phyloP scores from a whole-genome alignment of 2,113 vertebrate genomes.

The Ophthalmotilapia sp. region DNA sequence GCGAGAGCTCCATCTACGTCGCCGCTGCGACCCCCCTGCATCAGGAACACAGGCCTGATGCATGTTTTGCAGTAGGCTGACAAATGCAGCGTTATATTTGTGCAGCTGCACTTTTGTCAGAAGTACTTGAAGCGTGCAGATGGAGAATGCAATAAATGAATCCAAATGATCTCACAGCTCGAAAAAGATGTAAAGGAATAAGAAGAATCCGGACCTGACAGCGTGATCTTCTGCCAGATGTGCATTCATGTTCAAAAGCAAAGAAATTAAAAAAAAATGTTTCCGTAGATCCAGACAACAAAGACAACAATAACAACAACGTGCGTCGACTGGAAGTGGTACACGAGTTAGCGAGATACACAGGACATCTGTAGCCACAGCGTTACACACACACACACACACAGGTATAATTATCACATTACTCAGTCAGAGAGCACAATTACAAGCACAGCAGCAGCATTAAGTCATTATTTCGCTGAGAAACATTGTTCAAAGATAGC shows the following conservation, averaged over 20 bases:
- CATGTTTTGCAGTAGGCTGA: not conserved
- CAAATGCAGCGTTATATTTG: not conserved
- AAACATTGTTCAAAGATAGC: not conserved
- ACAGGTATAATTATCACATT: constrained; percentile 20
- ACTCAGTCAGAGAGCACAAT: not conserved
- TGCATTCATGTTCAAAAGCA: not conserved
- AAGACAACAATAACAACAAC: accelerated
- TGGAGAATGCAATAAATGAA: not conserved
- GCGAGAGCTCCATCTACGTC: too few species aligned
- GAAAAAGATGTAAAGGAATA: not conserved
- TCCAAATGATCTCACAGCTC: not conserved
- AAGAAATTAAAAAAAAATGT: not conserved
- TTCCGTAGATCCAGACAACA: not conserved
- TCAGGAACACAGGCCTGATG: not conserved
- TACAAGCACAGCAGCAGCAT: constrained; percentile 27
- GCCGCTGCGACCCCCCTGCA: not conserved
- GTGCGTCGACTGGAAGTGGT: not conserved
- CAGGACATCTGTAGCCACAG: not conserved
- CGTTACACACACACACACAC: not conserved
- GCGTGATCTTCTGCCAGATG: not conserved
- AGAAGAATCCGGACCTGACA: not conserved
- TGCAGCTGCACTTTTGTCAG: not conserved
- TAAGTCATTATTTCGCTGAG: constrained; percentile 38
- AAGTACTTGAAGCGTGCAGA: not conserved
- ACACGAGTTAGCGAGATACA: not conserved